phyloP scores from a whole-genome alignment of 2,113 vertebrate genomes.

The Geococcyx californianus region DNA sequence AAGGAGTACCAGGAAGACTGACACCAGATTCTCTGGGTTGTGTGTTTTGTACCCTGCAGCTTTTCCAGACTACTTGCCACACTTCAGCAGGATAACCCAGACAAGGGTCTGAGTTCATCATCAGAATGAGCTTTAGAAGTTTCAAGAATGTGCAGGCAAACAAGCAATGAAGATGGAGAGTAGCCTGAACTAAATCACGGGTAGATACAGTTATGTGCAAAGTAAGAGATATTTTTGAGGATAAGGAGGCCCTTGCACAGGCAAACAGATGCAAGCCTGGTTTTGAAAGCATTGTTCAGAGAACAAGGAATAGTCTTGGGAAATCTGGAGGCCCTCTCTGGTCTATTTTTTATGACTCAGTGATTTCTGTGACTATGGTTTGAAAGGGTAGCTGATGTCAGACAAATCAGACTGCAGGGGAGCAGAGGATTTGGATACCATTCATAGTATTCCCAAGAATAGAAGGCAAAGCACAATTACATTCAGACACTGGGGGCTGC shows the following conservation, averaged over 20 bases:
- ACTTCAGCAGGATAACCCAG: neutral
- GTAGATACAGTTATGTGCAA: neutral
- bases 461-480: constrained; percentile 1
- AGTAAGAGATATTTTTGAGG: neutral
- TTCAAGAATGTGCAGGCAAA: neutral
- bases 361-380: constrained; percentile 20
- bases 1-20: neutral
- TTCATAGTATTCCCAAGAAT: constrained; percentile 35
- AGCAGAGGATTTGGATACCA: constrained; percentile 8
- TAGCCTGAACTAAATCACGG: neutral
- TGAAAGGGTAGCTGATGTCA: constrained; percentile 28
- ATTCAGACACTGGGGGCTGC: neutral
- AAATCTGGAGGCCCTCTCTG: neutral
- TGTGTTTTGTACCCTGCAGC: fast-evolving
- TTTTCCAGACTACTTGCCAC: neutral
- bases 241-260: neutral
- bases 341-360: neutral
- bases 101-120: neutral
- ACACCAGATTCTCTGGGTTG: neutral
- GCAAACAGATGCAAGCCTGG: neutral
- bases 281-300: neutral
- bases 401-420: neutral
- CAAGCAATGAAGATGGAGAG: neutral
- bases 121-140: neutral
- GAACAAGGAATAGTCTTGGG: neutral